Conservation (phyloP, 2,888 invertebrate species). For the Arenicola marina region DNA sequence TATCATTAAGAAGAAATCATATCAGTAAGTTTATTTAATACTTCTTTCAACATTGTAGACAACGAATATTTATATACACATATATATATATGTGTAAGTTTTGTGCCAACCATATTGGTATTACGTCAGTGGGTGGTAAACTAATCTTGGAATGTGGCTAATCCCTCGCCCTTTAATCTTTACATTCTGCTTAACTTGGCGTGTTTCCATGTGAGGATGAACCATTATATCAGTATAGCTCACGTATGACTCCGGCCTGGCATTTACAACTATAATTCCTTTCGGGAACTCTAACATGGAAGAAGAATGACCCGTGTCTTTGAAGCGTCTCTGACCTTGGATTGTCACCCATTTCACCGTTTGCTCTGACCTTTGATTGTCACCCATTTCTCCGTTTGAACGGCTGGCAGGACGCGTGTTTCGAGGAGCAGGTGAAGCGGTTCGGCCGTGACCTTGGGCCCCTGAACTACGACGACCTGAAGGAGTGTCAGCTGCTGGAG, state of each 20-base stretch:
- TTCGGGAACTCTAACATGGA: too few species aligned
- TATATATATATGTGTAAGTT: too few species aligned
- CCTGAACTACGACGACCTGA: conserved; percentile 44
- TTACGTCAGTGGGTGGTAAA: too few species aligned
- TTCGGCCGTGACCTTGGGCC: conserved; percentile 33
- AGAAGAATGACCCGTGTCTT: background rate
- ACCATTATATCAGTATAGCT: too few species aligned
- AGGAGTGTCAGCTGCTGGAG: conserved; percentile 45
- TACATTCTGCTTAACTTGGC: too few species aligned
- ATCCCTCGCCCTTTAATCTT: too few species aligned
- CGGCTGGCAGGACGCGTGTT: conserved; percentile 42
- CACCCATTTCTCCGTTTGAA: background rate
- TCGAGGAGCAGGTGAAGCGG: conserved; percentile 42
- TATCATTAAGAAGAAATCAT: background rate
- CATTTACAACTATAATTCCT: too few species aligned
- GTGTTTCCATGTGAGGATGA: too few species aligned
- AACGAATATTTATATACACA: background rate
- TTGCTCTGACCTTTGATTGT: background rate
- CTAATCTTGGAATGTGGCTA: too few species aligned
- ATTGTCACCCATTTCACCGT: background rate
- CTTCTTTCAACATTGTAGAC: background rate
- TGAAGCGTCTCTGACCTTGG: background rate
- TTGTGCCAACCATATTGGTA: too few species aligned
- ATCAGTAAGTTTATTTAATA: background rate
- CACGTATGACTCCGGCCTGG: too few species aligned